phyloP scores from a whole-genome alignment of 1,140 invertebrate genomes.

The Pogonus chalceus region DNA sequence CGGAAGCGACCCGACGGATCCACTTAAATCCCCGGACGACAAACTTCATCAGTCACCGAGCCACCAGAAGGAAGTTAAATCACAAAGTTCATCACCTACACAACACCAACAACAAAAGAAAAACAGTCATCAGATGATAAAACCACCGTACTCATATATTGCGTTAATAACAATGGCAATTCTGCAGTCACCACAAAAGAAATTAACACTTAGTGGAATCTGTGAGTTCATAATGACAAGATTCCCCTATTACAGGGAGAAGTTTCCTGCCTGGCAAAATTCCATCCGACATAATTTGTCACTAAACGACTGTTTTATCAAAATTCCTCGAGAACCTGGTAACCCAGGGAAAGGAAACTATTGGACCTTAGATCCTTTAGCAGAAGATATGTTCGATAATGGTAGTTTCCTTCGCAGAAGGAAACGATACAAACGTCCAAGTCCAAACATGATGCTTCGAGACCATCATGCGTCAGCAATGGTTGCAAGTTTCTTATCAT shows the following conservation, averaged over 20 bases:
- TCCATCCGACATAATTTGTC: conserved; percentile 95
- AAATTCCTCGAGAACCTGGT: conserved; percentile 94
- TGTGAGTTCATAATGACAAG: conserved; percentile 99
- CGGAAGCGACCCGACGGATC: conserved; percentile 13
- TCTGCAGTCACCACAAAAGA: conserved; percentile 92
- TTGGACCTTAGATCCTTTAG: conserved; percentile 94
- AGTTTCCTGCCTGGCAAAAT: conserved; percentile 95
- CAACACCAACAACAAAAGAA: too few relatives aligned
- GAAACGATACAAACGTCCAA: conserved; percentile 89
- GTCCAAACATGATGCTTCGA: conserved; percentile 45
- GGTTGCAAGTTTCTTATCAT: conserved; percentile 30
- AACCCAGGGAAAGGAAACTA: conserved; percentile 99
- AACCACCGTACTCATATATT: conserved; percentile 97
- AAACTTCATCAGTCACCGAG: conserved; percentile 8
- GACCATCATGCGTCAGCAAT: conserved; percentile 33
- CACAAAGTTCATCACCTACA: conserved; percentile 16
- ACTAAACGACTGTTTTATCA: conserved; percentile 98
- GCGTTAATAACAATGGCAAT: conserved; percentile 98
- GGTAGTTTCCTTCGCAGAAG: conserved; percentile 89
- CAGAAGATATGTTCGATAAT: conserved; percentile 99
- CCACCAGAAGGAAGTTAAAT: conserved; percentile 19
- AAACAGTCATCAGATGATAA: conserved; percentile 49
- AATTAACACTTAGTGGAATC: conserved; percentile 91
- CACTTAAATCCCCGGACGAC: conserved; percentile 22
- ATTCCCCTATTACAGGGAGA: conserved; percentile 92